A percentile compares a stretch with the other conserved stretches of the same genome.
These are phyloP conservation scores for Drosophila borealis DNA, from an alignment of 2,888 invertebrate species.

Conservation along the genomic window DNA sequence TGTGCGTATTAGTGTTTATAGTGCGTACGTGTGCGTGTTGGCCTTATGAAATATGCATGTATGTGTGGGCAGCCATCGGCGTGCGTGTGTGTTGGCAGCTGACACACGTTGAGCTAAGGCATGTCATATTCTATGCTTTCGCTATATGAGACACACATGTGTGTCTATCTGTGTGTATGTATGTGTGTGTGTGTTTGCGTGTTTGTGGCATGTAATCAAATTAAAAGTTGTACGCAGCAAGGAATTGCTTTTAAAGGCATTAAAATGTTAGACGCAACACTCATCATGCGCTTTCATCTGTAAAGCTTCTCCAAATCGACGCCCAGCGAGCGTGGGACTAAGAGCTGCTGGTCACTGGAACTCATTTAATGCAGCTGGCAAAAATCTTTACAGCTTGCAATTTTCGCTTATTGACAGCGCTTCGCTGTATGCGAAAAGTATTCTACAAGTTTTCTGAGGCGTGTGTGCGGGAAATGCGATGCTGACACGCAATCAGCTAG, in stretches of 20 bases:
- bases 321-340: background rate
- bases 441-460: slow-evolving; percentile 15
- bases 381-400: slow-evolving; percentile 34
- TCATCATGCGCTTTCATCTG: slow-evolving; percentile 3
- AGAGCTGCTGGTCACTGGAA: slow-evolving; percentile 8
- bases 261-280: slow-evolving; percentile 35
- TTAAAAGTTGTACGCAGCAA: slow-evolving; percentile 70
- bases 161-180: background rate
- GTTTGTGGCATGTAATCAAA: slow-evolving; percentile 75
- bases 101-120: slow-evolving; percentile 51
- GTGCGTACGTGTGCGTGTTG: slow-evolving; percentile 56
- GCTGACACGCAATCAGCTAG: slow-evolving; percentile 75
- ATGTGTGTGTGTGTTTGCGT: slow-evolving; percentile 45
- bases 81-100: slow-evolving; percentile 39
- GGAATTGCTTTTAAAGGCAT: slow-evolving; percentile 72
- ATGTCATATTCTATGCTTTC: slow-evolving; percentile 59
- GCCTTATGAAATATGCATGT: slow-evolving; percentile 52
- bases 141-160: slow-evolving; percentile 22
- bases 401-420: slow-evolving; percentile 27
- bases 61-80: slow-evolving; percentile 3
- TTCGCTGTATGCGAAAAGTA: no score
- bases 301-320: slow-evolving; percentile 3
- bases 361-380: slow-evolving; percentile 45
- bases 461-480: slow-evolving; percentile 24
- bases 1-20: slow-evolving; percentile 63